Conservation (phyloP, 2,888 invertebrate species). For the Therioaphis trifolii region DNA sequence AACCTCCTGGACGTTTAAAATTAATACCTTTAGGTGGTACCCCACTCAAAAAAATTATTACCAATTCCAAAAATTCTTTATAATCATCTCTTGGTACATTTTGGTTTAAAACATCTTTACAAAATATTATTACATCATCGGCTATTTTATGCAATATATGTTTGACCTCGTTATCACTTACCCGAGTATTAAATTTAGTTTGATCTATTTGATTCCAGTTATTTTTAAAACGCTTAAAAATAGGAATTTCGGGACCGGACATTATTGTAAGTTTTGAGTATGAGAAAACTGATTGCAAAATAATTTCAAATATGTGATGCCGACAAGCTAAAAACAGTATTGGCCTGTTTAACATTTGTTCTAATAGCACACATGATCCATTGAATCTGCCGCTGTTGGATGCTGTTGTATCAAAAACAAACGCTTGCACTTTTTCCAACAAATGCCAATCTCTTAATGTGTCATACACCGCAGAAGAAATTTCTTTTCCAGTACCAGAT, state of each 20-base stretch:
- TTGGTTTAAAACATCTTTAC: not conserved
- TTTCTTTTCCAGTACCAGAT: conserved; percentile 35
- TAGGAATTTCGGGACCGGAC: conserved; percentile 51
- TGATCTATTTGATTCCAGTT: conserved; percentile 27
- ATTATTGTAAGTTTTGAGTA: conserved; percentile 66
- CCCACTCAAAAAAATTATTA: conserved; percentile 37
- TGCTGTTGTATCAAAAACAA: conserved; percentile 42
- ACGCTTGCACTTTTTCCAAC: conserved; percentile 31
- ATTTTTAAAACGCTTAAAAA: conserved; percentile 47
- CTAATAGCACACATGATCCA: conserved; percentile 43
- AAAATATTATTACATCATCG: not conserved
- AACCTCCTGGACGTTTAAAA: conserved; percentile 20
- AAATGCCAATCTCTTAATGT: conserved; percentile 8
- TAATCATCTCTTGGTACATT: conserved; percentile 43
- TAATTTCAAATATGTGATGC: conserved; percentile 65
- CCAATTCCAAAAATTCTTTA: conserved; percentile 37
- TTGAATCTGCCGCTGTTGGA: conserved; percentile 30
- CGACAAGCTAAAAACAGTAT: conserved; percentile 29
- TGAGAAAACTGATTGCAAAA: conserved; percentile 5
- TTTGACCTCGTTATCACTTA: conserved; percentile 8
- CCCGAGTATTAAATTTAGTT: not conserved
- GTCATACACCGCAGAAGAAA: conserved; percentile 33
- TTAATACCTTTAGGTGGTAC: not conserved
- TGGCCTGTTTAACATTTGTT: not conserved
- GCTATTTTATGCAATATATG: not conserved